Evolutionary conservation across 2,113 vertebrate species (phyloP), one percentile per base, ranked within the genome.

Genomic region (Sinocyclocheilus maitianheensis): DNA sequence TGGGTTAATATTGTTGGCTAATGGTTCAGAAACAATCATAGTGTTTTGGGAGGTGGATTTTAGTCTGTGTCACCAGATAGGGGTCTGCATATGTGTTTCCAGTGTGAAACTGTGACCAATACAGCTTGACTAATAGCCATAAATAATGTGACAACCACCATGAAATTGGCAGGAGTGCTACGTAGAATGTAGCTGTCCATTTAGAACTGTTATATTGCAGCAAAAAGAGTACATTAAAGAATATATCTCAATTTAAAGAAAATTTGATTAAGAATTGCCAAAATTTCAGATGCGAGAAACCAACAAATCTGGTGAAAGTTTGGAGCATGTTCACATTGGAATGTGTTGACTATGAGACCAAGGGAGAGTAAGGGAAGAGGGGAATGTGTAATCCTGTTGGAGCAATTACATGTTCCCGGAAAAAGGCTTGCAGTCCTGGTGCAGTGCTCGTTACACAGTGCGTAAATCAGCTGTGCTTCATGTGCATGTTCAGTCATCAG

Each of bases 381-480:
- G 24, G 6, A 13, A 75, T 71, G 65, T 80, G 83, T 89, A 60
- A 76, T 87, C 83, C 58, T 16, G 40, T 69, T 77, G 72, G 34
- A 89, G 48, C 55, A 71, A 75, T 82, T 72, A 40, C 20, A 46
- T 87, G 62, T 82, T 53, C 85, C 78, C 40, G 85, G 84, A 84
- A 86, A 84, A 72, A 60, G 13, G 69, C 82, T 79, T 48, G 78
- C 84, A 24, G 63, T 67, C 63, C 48, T 69, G 55, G n/a, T 65
- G 34, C 48, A 55, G 20, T 26, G n/a, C 22, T 63, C n/a, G 55
- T 83, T 86, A 72, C 74, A 80, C 53, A 65, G 60, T 37, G 40
- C 43, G 87, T 76, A 86, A 89, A 87, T 91, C 85, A 78, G 20
- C 78, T 80, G 34, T 46, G 55, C 9, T 55, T 83, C 26, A 77